These are phyloP conservation scores for Plectrocnemia conspersa DNA, from an alignment of 1,140 invertebrate genomes.

Conservation along the genomic window DNA sequence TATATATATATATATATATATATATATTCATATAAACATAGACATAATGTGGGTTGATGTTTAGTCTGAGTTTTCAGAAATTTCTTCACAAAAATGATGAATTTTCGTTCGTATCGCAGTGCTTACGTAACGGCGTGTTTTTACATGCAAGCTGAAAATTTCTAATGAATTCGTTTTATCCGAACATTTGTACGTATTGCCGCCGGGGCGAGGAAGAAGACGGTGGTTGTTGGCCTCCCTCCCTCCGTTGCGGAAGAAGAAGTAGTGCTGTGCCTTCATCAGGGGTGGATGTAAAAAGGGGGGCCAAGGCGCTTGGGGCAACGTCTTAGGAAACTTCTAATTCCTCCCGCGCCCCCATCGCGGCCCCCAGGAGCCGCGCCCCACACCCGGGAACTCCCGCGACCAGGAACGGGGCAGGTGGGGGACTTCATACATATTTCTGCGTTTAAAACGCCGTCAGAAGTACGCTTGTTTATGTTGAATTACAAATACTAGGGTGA, in stretches of 20 bases:
- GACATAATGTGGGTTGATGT: no score
- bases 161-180: slow-evolving; percentile 35
- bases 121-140: slow-evolving; percentile 22
- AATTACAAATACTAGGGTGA: slow-evolving; percentile 29
- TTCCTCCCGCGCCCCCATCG: slow-evolving; percentile 21
- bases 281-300: slow-evolving; percentile 13
- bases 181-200: slow-evolving; percentile 32
- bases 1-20: no score
- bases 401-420: not conserved
- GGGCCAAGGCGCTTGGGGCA: slow-evolving; percentile 25
- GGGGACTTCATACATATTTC: slow-evolving; percentile 31
- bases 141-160: slow-evolving; percentile 33
- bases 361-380: not conserved
- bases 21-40: no score
- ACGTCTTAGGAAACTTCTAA: slow-evolving; percentile 36
- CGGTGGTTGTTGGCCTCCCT: slow-evolving; percentile 12
- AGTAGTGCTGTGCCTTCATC: slow-evolving; percentile 19
- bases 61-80: no score
- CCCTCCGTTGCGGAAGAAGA: slow-evolving; percentile 16
- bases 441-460: slow-evolving; percentile 33
- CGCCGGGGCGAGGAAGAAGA: slow-evolving; percentile 23
- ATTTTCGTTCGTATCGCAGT: no score
- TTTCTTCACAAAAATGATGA: no score
- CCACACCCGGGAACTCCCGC: not conserved
- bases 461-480: slow-evolving; percentile 35